A percentile compares a stretch with the other conserved stretches of the same genome.
Evolutionary conservation across 2,888 invertebrate species (phyloP).

Genomic region (Xylocampa areola): DNA sequence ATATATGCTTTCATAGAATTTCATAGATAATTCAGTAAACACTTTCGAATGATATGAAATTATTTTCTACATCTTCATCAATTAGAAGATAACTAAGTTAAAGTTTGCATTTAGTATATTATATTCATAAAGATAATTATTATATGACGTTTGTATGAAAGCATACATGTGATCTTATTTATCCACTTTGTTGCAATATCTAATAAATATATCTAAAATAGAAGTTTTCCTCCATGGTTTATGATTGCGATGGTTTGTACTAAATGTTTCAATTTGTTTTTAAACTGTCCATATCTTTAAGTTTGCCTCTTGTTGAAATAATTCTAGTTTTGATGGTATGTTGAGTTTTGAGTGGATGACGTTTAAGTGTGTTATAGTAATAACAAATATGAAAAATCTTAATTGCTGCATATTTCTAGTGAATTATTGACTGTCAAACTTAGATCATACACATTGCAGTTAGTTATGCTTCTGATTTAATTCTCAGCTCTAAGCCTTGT

Average conservation of each 20-base stretch:
- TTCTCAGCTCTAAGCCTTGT: constrained; percentile 68
- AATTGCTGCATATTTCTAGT: constrained; percentile 80
- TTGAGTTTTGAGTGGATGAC: constrained; percentile 72
- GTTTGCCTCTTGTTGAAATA: constrained; percentile 70
- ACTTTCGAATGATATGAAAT: constrained; percentile 32
- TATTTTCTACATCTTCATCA: constrained; percentile 23
- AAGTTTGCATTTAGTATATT: constrained; percentile 51
- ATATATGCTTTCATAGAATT: constrained; percentile 59
- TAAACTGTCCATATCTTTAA: constrained; percentile 77
- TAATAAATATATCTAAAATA: constrained; percentile 63
- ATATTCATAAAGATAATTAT: constrained; percentile 20
- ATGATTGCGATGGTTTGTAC: constrained; percentile 75
- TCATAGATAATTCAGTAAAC: constrained; percentile 31
- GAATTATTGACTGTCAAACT: constrained; percentile 85
- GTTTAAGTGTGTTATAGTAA: constrained; percentile 73
- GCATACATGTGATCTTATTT: constrained; percentile 61
- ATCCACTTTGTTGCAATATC: constrained; percentile 68
- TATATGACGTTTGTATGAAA: constrained; percentile 59
- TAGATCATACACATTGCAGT: constrained; percentile 50
- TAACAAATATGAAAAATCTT: constrained; percentile 83
- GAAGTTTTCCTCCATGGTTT: constrained; percentile 68
- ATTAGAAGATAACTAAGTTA: constrained; percentile 36
- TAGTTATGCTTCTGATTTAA: constrained; percentile 7
- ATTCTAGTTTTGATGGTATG: constrained; percentile 64
- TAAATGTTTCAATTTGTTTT: constrained; percentile 83